Evolutionary conservation across 2,888 invertebrate species (phyloP).

Genomic region (Reticulitermes lucifugus): DNA sequence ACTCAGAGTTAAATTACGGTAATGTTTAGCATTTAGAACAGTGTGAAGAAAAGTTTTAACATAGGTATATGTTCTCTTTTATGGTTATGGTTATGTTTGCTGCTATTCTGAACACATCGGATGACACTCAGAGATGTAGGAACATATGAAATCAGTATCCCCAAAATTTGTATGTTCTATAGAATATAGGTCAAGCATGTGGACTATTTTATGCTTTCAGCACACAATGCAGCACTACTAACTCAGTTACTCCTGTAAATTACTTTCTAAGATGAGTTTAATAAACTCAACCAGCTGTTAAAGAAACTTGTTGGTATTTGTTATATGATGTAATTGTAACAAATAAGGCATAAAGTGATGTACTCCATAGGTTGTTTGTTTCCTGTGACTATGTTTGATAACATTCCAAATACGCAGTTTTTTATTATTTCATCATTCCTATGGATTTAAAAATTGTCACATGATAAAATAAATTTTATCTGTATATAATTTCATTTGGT

Average conservation of each 20-base stretch:
- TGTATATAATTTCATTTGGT: neutral
- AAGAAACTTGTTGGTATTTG: neutral
- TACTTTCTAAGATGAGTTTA: neutral
- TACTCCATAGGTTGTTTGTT: constrained; percentile 5
- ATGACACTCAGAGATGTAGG: neutral
- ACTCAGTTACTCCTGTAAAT: neutral
- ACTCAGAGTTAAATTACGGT: constrained; percentile 7
- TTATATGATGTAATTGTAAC: neutral
- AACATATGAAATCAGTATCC: neutral
- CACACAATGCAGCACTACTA: constrained; percentile 17
- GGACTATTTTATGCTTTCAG: constrained; percentile 4
- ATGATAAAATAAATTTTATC: neutral
- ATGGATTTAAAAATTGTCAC: neutral
- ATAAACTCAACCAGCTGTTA: neutral
- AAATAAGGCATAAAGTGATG: neutral
- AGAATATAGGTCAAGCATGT: neutral
- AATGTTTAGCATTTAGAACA: constrained; percentile 7
- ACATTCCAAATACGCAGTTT: neutral
- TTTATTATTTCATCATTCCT: constrained; percentile 1
- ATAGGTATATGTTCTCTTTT: constrained; percentile 14
- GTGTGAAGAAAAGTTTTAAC: constrained; percentile 8
- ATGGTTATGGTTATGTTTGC: constrained; percentile 28
- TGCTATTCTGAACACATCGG: neutral
- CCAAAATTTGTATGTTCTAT: neutral
- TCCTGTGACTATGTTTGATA: neutral